These are phyloP conservation scores for Tragopan temminckii DNA, from an alignment of 2,797 vertebrate genomes.

Conservation along the genomic window DNA sequence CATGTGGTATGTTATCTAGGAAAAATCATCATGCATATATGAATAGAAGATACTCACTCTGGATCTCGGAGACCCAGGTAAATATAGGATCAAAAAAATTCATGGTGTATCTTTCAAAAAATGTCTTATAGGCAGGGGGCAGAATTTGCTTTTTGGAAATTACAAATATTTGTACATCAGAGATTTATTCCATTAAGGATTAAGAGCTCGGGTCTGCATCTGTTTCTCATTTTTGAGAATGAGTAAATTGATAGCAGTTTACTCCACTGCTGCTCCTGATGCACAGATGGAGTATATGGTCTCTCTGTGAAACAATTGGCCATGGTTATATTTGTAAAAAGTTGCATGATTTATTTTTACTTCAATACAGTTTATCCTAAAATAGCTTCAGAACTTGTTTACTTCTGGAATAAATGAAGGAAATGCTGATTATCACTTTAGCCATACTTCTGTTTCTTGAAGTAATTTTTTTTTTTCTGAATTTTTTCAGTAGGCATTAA, in stretches of 20 bases:
- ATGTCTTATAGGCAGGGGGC: not conserved
- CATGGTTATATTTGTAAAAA: not conserved
- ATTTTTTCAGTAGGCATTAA: not conserved
- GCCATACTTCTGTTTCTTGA: not conserved
- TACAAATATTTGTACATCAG: not conserved
- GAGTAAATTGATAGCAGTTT: not conserved
- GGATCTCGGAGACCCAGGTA: not conserved
- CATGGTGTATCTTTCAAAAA: not conserved
- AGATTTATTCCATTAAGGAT: not conserved
- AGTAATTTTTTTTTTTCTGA: not conserved
- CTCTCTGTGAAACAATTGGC: not conserved
- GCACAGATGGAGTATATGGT: rapidly evolving
- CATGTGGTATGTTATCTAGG: not conserved
- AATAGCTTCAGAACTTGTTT: not conserved
- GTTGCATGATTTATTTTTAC: not conserved
- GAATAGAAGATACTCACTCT: not conserved
- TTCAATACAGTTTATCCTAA: not conserved
- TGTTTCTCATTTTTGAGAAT: not conserved
- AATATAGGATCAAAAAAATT: not conserved
- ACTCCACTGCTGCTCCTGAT: not conserved
- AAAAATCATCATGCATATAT: not conserved
- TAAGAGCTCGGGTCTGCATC: not conserved
- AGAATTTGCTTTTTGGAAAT: conserved; percentile 9
- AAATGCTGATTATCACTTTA: not conserved
- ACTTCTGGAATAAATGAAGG: not conserved